Percentiles rank a stretch among this genome's conserved stretches.
These are phyloP conservation scores for Cotesia congregata DNA, from an alignment of 2,888 invertebrate genomes.

Conservation along the genomic window DNA sequence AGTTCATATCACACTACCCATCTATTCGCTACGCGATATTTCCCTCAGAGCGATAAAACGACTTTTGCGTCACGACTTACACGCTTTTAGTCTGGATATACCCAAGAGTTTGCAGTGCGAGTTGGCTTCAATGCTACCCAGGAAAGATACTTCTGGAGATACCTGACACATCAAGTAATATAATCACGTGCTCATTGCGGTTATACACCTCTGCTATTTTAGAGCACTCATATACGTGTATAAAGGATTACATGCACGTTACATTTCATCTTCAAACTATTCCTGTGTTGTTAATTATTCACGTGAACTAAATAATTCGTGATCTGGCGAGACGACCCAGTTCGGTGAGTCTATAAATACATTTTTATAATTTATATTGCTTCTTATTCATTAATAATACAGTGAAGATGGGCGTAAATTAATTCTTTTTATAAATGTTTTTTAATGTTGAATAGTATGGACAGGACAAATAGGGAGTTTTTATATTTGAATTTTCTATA, in stretches of 20 bases:
- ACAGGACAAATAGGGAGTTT: too few species aligned
- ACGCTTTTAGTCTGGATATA: conserved; percentile 61
- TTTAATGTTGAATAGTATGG: too few species aligned
- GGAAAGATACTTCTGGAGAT: conserved; percentile 37
- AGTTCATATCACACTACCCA: conserved; percentile 58
- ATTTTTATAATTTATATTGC: neutral
- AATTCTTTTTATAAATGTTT: too few species aligned
- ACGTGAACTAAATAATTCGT: neutral
- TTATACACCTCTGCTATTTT: conserved; percentile 20
- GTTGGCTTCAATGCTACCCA: conserved; percentile 56
- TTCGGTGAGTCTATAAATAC: neutral
- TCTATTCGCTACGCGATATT: conserved; percentile 58
- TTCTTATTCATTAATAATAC: too few species aligned
- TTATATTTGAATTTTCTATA: too few species aligned
- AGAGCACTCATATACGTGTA: neutral
- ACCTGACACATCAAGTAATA: conserved; percentile 28
- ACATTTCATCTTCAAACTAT: neutral
- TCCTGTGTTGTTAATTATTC: too few species aligned
- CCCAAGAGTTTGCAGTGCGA: conserved; percentile 61
- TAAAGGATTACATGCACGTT: neutral
- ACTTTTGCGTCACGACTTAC: conserved; percentile 52
- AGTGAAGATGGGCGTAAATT: too few species aligned
- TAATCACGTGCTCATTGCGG: conserved; percentile 10
- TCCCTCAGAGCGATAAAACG: conserved; percentile 57
- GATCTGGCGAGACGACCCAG: neutral